A percentile compares a stretch with the other conserved stretches of the same genome.
These are phyloP conservation scores for Cryptophagus acutangulus DNA, from an alignment of 2,888 invertebrate species.

Conservation along the genomic window DNA sequence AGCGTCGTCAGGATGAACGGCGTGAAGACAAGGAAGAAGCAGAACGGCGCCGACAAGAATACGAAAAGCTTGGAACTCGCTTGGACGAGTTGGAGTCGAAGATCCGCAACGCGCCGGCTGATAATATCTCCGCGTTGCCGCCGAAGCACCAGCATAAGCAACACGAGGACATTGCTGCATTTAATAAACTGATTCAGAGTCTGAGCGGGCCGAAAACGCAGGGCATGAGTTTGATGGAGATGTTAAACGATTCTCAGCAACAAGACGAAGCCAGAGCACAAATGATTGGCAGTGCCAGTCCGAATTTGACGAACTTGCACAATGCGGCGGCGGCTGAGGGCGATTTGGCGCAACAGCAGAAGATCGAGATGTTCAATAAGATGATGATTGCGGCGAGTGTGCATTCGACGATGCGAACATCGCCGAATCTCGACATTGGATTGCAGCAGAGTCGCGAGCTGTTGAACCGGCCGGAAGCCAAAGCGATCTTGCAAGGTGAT, in stretches of 20 bases:
- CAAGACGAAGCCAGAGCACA: conserved; percentile 42
- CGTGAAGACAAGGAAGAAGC: no score
- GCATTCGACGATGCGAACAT: conserved; percentile 36
- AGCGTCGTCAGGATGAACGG: no score
- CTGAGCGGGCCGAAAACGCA: no score
- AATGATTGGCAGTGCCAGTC: conserved; percentile 17
- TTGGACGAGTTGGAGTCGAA: conserved; percentile 78
- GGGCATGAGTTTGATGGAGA: no score
- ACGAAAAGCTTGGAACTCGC: no score
- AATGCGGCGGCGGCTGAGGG: conserved; percentile 53
- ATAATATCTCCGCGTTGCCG: conserved; percentile 19
- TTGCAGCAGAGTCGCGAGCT: conserved; percentile 58
- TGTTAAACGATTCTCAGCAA: conserved; percentile 56
- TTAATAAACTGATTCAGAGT: conserved; percentile 65
- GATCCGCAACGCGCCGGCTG: conserved; percentile 54
- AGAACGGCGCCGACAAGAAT: no score
- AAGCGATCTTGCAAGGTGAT: conserved; percentile 67
- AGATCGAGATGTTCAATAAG: conserved; percentile 45
- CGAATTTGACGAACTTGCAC: conserved; percentile 47
- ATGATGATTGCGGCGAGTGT: conserved; percentile 38
- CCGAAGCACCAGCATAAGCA: conserved; percentile 38
- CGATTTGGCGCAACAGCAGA: conserved; percentile 42
- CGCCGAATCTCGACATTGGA: conserved; percentile 49
- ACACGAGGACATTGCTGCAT: conserved; percentile 71
- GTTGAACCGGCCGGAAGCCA: conserved; percentile 68